These are phyloP conservation scores for Adrianichthys oophorus DNA, from an alignment of 2,797 vertebrate genomes.

Conservation along the genomic window DNA sequence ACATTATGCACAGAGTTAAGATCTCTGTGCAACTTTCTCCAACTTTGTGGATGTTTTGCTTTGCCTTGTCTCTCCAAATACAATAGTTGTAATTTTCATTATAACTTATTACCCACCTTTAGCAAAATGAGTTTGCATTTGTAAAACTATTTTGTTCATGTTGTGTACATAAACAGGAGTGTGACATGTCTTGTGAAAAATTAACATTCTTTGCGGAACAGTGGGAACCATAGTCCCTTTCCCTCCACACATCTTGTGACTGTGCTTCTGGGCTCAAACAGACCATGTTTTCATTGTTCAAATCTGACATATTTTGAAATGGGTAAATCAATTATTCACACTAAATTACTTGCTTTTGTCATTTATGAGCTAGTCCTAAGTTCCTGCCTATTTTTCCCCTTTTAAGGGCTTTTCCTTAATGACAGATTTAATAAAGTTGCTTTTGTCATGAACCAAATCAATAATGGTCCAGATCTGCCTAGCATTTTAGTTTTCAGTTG, in stretches of 20 bases:
- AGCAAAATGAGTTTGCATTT: background rate
- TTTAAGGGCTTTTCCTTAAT: slow-evolving; percentile 29
- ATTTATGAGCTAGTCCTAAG: slow-evolving; percentile 16
- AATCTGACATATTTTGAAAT: slow-evolving; percentile 24
- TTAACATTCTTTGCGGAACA: slow-evolving; percentile 12
- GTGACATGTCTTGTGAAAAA: slow-evolving; percentile 20
- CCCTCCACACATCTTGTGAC: slow-evolving; percentile 37
- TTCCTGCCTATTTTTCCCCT: slow-evolving; percentile 18
- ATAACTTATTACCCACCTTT: background rate
- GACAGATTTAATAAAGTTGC: slow-evolving; percentile 47
- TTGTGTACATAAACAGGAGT: background rate
- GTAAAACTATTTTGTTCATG: background rate
- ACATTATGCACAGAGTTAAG: no score
- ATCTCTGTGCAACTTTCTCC: no score
- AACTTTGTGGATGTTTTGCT: no score
- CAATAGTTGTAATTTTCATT: no score
- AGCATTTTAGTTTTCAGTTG: background rate
- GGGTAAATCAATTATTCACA: slow-evolving; percentile 32
- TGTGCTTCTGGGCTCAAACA: slow-evolving; percentile 18
- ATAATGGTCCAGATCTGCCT: slow-evolving; percentile 37
- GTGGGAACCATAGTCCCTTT: slow-evolving; percentile 5
- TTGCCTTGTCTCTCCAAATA: no score
- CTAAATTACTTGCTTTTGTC: slow-evolving; percentile 22
- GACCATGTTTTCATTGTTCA: background rate
- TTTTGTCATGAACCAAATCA: slow-evolving; percentile 34